These are phyloP conservation scores for Phthorimaea operculella DNA, from an alignment of 1,140 invertebrate genomes.

Conservation along the genomic window DNA sequence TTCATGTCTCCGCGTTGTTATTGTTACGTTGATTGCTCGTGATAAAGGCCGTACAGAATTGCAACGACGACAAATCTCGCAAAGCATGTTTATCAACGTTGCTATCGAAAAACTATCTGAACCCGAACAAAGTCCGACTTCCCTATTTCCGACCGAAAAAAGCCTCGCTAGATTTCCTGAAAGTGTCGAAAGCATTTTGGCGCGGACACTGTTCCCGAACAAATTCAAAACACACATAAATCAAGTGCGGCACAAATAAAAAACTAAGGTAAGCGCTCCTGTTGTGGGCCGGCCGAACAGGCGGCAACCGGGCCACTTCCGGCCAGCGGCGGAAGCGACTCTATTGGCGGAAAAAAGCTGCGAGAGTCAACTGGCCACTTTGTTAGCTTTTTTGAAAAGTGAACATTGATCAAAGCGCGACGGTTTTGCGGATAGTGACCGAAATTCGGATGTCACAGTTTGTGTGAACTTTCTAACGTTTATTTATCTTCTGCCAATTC, in stretches of 20 bases:
- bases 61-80: no score
- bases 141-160: constrained; percentile 24
- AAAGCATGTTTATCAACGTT: not conserved
- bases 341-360: constrained; percentile 59
- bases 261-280: constrained; percentile 64
- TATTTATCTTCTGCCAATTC: not conserved
- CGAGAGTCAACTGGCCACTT: constrained; percentile 52
- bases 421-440: not conserved
- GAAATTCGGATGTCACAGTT: constrained; percentile 17
- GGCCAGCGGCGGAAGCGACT: constrained; percentile 42
- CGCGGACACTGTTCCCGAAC: constrained; percentile 36
- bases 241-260: constrained; percentile 59
- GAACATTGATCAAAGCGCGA: constrained; percentile 28
- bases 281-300: constrained; percentile 39
- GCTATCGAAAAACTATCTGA: constrained; percentile 1
- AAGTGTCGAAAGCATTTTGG: constrained; percentile 55
- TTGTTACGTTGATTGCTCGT: no score
- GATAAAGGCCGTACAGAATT: no score
- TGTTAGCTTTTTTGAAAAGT: constrained; percentile 37
- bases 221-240: constrained; percentile 64
- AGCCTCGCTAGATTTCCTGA: constrained; percentile 36
- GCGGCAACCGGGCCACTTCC: constrained; percentile 39
- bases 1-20: no score
- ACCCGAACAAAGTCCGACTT: constrained; percentile 3
- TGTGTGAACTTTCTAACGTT: constrained; percentile 16